Evolutionary conservation across 2,888 invertebrate genomes (phyloP).

Genomic region (Corythucha ciliata): DNA sequence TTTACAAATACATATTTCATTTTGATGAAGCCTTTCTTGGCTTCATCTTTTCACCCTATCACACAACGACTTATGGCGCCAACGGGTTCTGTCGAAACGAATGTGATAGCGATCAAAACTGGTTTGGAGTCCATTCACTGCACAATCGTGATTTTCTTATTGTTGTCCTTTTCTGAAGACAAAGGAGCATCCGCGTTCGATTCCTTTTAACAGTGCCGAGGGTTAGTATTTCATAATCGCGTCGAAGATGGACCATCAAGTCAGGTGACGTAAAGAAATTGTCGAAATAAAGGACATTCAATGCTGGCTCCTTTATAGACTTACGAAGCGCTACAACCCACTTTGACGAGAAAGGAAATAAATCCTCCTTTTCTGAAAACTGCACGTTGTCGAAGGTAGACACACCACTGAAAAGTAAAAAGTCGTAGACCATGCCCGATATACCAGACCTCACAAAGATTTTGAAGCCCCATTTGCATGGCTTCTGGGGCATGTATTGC

Average conservation of each 20-base stretch:
- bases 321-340: slow-evolving; percentile 36
- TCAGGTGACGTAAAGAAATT: slow-evolving; percentile 31
- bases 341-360: slow-evolving; percentile 37
- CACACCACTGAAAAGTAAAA: slow-evolving; percentile 37
- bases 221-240: too few relatives aligned
- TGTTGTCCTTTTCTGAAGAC: too few relatives aligned
- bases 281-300: slow-evolving; percentile 33
- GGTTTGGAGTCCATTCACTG: too few relatives aligned
- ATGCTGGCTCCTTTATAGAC: slow-evolving; percentile 31
- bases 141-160: too few relatives aligned
- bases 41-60: too few relatives aligned
- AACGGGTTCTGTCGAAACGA: too few relatives aligned
- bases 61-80: too few relatives aligned
- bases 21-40: too few relatives aligned
- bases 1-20: too few relatives aligned
- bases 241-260: slow-evolving; percentile 17
- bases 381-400: slow-evolving; percentile 34
- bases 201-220: too few relatives aligned
- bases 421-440: slow-evolving; percentile 39
- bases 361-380: slow-evolving; percentile 33
- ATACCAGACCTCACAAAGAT: slow-evolving; percentile 38
- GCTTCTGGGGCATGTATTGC: slow-evolving; percentile 41
- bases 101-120: too few relatives aligned
- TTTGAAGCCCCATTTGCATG: slow-evolving; percentile 41
- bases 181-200: too few relatives aligned